These are phyloP conservation scores for Zosterops lateralis DNA, from an alignment of 2,113 vertebrate genomes.

Conservation along the genomic window DNA sequence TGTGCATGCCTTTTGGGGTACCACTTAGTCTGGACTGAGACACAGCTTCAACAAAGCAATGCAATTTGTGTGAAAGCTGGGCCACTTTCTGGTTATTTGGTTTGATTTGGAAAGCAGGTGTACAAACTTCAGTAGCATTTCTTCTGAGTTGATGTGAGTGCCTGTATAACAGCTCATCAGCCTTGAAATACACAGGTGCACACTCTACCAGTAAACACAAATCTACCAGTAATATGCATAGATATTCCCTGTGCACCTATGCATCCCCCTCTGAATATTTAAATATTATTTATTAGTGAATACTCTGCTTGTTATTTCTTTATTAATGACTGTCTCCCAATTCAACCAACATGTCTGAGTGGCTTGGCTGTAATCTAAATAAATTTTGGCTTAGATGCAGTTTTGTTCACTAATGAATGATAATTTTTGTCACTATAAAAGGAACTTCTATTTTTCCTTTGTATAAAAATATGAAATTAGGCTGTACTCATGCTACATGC, in stretches of 20 bases:
- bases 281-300: background rate
- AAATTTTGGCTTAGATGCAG: constrained; percentile 3
- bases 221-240: background rate
- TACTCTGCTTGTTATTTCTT: constrained; percentile 14
- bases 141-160: background rate
- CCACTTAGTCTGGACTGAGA: background rate
- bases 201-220: background rate
- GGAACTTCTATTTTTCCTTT: background rate
- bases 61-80: background rate
- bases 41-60: background rate
- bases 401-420: constrained; percentile 3
- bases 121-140: background rate
- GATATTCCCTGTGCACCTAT: background rate
- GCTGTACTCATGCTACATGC: background rate
- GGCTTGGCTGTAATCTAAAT: constrained; percentile 15
- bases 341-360: background rate
- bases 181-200: constrained; percentile 14
- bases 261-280: background rate
- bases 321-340: constrained; percentile 17
- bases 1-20: background rate
- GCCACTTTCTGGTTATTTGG: background rate
- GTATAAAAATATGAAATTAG: constrained; percentile 6
- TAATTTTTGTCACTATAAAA: background rate
- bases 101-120: background rate
- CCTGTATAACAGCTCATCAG: background rate